These are phyloP conservation scores for Metellina segmentata DNA, from an alignment of 2,888 invertebrate genomes.

Conservation along the genomic window DNA sequence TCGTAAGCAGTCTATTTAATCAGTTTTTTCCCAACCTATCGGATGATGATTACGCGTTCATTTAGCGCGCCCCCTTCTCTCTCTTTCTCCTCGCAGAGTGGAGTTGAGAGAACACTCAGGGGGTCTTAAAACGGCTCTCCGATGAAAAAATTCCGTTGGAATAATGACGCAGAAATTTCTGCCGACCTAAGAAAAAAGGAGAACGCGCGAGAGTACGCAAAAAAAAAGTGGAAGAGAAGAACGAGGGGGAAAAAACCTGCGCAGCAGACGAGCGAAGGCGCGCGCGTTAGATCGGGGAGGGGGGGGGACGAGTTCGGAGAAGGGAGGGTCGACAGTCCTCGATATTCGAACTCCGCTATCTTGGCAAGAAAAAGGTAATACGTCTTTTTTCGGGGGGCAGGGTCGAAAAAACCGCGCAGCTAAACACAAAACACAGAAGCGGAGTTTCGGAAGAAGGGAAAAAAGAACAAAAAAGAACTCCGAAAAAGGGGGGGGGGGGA, in stretches of 20 bases:
- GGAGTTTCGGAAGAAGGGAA: neutral
- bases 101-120: constrained; percentile 45
- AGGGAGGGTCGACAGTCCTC: constrained; percentile 24
- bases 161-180: constrained; percentile 52
- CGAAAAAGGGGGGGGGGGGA: constrained; percentile 4
- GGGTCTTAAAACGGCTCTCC: constrained; percentile 26
- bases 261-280: constrained; percentile 5
- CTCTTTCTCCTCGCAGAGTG: constrained; percentile 11
- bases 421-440: constrained; percentile 62
- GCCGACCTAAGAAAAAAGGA: constrained; percentile 13
- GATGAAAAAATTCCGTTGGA: constrained; percentile 33
- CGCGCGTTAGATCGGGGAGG: neutral
- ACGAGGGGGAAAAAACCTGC: constrained; percentile 22
- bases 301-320: neutral
- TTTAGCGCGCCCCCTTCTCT: constrained; percentile 15
- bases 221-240: constrained; percentile 27
- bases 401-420: constrained; percentile 48
- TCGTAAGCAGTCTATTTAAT: constrained; percentile 21
- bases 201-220: neutral
- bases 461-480: constrained; percentile 11
- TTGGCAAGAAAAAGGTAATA: constrained; percentile 73
- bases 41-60: constrained; percentile 48
- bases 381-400: constrained; percentile 61
- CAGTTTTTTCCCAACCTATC: constrained; percentile 22
- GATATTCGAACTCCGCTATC: constrained; percentile 71